Base-by-base conservation (phyloP, 2,797 vertebrate species). In the Coccyzus lansbergi region DNA sequence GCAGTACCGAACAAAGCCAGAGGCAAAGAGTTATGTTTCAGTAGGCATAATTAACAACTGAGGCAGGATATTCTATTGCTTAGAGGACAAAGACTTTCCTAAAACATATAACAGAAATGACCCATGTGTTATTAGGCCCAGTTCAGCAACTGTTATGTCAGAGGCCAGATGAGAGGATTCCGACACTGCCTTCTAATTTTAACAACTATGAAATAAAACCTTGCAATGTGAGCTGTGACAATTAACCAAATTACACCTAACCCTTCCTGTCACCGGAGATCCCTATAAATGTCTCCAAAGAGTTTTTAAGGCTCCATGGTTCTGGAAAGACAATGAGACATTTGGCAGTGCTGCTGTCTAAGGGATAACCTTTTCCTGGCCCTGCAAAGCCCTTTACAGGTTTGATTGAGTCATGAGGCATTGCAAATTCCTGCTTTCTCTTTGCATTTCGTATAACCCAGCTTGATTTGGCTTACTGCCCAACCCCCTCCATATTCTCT, bases 401-500 rank as follows among this genome's bases (percentile, higher is more conserved):
- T 91, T 60, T 85, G 34, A 60, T 1, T 53, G 88, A 93, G 44
- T 93, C 94, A 82, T 0, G 36, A 94, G 69, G 53, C 88, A 88
- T 5, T n/a, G 75, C 5, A 0, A 94, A 91, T 49, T 71, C 78
- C 56, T 72, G 22, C 84, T 86, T 81, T 90, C 56, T 89, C 34
- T 85, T 80, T 87, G 83, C 0, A 0, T 87, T 92, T 94, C 48
- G 24, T 31, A 52, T 40, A 70, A 5, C 40, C 64, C 75, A 55
- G 86, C 72, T n/a, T 48, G 62, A 76, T 51, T 84, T 95, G 94
- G 93, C 84, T 51, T 29, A 22, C 17, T 85, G 84, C 88, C 93
- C 91, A 96, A 94, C 78, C 9, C 76, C 53, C 84, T 95, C 93
- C 90, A 85, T 85, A 65, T 89, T 95, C 86, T 88, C 11, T 0